These are phyloP conservation scores for Drosophila pseudoananassae DNA, from an alignment of 1,140 invertebrate species.

Conservation along the genomic window DNA sequence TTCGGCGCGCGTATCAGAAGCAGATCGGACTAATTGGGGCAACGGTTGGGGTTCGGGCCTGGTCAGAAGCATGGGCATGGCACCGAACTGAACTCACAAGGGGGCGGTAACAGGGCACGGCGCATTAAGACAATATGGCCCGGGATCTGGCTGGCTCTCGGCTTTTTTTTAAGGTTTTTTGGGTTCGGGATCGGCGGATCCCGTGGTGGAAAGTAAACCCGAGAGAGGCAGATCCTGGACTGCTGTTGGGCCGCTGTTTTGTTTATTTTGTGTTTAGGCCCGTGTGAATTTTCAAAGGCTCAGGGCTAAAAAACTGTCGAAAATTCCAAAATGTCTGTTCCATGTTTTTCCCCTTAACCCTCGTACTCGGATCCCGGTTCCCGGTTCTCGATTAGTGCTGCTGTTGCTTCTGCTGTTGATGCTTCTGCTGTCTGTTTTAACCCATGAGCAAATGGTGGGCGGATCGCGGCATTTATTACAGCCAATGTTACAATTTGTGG, in stretches of 20 bases:
- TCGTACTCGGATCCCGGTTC: not conserved
- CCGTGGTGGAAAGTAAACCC: not conserved
- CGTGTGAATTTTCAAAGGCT: conserved; percentile 83
- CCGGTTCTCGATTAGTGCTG: conserved; percentile 67
- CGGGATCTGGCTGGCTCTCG: conserved; percentile 2
- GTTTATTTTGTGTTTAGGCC: conserved; percentile 81
- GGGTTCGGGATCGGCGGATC: conserved; percentile 10
- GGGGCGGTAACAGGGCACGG: conserved; percentile 55
- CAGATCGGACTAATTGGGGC: conserved; percentile 83
- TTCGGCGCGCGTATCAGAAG: conserved; percentile 81
- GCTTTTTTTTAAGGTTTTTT: not conserved
- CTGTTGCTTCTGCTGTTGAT: conserved; percentile 39
- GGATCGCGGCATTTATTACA: conserved; percentile 83
- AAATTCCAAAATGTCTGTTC: conserved; percentile 67
- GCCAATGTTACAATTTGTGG: conserved; percentile 84
- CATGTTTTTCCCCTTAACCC: conserved; percentile 16
- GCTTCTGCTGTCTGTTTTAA: conserved; percentile 28
- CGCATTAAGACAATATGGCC: conserved; percentile 79
- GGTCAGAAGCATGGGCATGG: conserved; percentile 5
- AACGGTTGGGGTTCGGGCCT: conserved; percentile 41
- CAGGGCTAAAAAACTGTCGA: conserved; percentile 77
- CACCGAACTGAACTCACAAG: conserved; percentile 15
- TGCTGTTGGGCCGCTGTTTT: conserved; percentile 54
- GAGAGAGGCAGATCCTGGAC: conserved; percentile 41
- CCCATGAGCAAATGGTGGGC: conserved; percentile 78